phyloP scores from a whole-genome alignment of 53 echinoderm and acorn worm species.

The Stichopus horrens region DNA sequence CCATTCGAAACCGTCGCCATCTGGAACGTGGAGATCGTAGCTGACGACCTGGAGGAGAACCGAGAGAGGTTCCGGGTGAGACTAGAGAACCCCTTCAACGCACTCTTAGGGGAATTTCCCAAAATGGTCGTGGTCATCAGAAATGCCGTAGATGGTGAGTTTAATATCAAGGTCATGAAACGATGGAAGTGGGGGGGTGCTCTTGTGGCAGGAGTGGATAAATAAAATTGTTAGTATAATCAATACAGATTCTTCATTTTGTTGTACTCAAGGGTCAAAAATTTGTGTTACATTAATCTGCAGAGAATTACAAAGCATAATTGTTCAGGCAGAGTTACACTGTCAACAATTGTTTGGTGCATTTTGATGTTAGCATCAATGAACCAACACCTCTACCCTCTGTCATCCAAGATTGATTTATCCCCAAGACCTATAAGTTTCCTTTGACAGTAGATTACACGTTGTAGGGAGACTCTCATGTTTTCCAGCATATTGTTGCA shows the following conservation, averaged over 20 bases:
- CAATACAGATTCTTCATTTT: not conserved
- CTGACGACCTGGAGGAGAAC: constrained; percentile 82
- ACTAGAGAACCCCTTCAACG: constrained; percentile 69
- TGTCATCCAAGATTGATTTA: no score
- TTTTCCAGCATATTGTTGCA: no score
- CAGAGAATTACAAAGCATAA: no score
- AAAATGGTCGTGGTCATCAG: constrained; percentile 78
- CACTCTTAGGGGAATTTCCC: constrained; percentile 70
- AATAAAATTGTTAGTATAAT: not conserved
- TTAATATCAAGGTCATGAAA: not conserved
- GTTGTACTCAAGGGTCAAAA: no score
- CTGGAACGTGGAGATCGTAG: constrained; percentile 70
- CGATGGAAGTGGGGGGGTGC: not conserved
- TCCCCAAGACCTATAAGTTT: no score
- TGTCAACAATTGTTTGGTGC: no score
- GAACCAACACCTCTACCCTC: no score
- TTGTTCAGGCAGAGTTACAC: no score
- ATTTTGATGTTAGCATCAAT: no score
- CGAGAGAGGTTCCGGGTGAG: constrained; percentile 77
- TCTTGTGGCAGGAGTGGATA: not conserved
- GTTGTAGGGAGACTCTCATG: no score
- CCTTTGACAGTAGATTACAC: no score
- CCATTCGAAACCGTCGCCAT: constrained; percentile 67
- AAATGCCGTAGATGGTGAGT: constrained; percentile 80
- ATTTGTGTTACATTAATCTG: no score